A percentile compares a stretch with the other conserved stretches of the same genome.
phyloP scores from a whole-genome alignment of 2,113 vertebrate genomes.

The mouse (Mus musculus) region DNA sequence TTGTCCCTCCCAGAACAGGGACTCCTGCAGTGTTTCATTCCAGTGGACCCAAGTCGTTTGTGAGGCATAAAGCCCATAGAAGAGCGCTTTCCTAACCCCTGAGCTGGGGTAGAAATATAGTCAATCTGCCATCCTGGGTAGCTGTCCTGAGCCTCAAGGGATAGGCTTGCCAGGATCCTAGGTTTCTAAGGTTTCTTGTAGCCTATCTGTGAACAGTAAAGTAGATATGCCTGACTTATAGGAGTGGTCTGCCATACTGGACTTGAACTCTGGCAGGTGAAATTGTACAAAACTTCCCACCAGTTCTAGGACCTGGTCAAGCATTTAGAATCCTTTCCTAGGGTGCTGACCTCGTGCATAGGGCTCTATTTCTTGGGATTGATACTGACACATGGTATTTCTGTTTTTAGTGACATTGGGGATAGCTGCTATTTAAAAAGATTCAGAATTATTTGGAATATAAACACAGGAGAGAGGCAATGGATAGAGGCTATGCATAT shows the following conservation, averaged over 20 bases:
- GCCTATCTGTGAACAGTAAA: not conserved
- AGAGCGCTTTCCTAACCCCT: not conserved
- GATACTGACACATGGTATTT: not conserved
- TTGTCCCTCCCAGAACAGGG: not conserved
- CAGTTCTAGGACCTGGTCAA: not conserved
- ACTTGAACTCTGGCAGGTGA: not conserved
- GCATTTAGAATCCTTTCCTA: not conserved
- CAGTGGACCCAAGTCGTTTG: not conserved
- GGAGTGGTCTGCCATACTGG: not conserved
- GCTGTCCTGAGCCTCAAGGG: not conserved
- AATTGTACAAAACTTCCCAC: not conserved
- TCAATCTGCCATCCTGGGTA: not conserved
- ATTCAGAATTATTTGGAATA: conserved; percentile 39
- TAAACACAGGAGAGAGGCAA: conserved; percentile 3
- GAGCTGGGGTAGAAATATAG: too few relatives aligned
- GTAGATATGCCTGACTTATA: not conserved
- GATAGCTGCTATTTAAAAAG: not conserved
- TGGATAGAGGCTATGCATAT: conserved; percentile 1
- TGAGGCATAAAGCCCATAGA: not conserved
- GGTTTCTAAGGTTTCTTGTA: not conserved
- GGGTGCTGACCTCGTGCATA: not conserved
- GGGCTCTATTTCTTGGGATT: not conserved
- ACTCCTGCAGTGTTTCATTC: not conserved
- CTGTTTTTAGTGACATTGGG: not conserved
- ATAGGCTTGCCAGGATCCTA: not conserved